Evolutionary conservation across 2,888 invertebrate genomes (phyloP), one percentile per base, ranked within the genome.

Genomic region (Melinaea menophilus): DNA sequence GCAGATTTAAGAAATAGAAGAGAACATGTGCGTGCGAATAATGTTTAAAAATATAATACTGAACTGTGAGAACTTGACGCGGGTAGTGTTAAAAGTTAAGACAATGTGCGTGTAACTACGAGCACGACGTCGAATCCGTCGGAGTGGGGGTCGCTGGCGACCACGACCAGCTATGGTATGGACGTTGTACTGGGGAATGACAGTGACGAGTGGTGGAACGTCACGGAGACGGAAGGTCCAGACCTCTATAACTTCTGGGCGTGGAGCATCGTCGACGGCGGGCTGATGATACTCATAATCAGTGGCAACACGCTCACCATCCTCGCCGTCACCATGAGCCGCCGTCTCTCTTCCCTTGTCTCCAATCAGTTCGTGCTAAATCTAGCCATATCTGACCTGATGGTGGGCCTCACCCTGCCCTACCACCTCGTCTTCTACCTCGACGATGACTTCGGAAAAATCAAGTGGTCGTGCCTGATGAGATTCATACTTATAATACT

Each of bases 321-420:
- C 73, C 91, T 94, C 68, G 95, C 95, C 1, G 94, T 96, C 57
- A 92, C 93, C 63, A 89, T 93, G 70, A 94, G 94, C 81, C 92
- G 94, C 58, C 92, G 94, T 66, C 89, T 95, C 33, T 93, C 94
- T 5, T 92, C 92, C 48, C 91, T 94, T 58, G 93, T 94, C 61
- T 95, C 96, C 64, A 96, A 95, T 86, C 93, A 94, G 74, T 95
- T 96, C 84, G 94, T 96, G 69, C 91, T 95, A 66, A 95, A 95
- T 81, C 85, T 96, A 74, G 96, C 96, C 37, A 90, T 95, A 69
- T 95, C 95, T 34, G 96, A 96, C 85, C 91, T 95, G 57, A 91
- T 95, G 83, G 95, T 96, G 62, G 96, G 95, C 4, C 84, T 95
- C 47, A 94, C 94, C 45, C 84, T 96, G 73, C 95, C 95, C 22